A percentile compares a stretch with the other conserved stretches of the same genome.
These are phyloP conservation scores for Catharus minimus DNA, from an alignment of 2,113 vertebrate genomes.

Conservation along the genomic window DNA sequence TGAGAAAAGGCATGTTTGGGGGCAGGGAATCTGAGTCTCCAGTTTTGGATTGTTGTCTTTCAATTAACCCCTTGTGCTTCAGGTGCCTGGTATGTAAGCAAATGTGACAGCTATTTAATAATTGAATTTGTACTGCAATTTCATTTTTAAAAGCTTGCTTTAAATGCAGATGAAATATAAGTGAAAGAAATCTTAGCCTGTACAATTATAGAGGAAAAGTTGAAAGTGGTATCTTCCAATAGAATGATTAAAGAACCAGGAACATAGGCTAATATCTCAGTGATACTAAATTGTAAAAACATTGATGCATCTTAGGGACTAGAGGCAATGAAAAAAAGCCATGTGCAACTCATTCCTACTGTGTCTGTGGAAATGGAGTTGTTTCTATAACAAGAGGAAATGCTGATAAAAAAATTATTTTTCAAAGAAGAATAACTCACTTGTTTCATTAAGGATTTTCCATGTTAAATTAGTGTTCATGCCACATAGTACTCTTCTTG, in stretches of 20 bases:
- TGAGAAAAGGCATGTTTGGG: neutral
- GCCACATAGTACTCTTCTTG: neutral
- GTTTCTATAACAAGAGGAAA: neutral
- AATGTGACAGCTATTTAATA: neutral
- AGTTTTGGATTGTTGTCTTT: neutral
- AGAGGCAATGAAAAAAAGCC: neutral
- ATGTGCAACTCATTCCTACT: neutral
- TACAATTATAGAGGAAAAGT: neutral
- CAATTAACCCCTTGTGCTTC: neutral
- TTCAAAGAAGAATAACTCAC: neutral
- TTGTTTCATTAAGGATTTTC: neutral
- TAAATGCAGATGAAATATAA: neutral
- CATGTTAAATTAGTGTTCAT: neutral
- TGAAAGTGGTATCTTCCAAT: neutral
- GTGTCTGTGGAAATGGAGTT: neutral
- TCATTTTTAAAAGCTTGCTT: neutral
- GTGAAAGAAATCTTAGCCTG: neutral
- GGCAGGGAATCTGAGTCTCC: neutral
- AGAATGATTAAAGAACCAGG: neutral
- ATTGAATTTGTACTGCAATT: neutral
- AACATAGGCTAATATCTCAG: neutral
- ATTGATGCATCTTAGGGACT: neutral
- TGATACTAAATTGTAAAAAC: neutral
- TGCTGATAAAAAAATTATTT: neutral
- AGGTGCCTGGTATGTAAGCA: neutral